phyloP scores from a whole-genome alignment of 2,888 invertebrate genomes.

The Strigamia maritima region DNA sequence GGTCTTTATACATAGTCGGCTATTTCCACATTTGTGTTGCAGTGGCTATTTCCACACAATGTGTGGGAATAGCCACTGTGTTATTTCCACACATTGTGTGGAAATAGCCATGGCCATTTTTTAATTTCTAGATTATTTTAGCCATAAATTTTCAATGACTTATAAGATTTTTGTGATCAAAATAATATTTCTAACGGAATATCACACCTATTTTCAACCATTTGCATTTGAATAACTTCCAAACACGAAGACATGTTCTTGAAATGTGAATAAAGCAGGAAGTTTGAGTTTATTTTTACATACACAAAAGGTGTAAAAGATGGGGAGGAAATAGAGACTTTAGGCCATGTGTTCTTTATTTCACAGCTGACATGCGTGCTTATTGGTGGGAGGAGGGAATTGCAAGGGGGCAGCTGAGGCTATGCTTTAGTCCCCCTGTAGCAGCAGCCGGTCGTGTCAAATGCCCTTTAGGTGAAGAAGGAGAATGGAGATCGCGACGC shows the following conservation, averaged over 20 bases:
- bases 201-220: background rate
- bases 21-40: too few species aligned
- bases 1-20: too few species aligned
- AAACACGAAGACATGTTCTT: background rate
- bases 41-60: too few species aligned
- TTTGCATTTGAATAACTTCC: background rate
- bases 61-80: too few species aligned
- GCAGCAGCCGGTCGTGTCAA: conserved; percentile 22
- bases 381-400: conserved; percentile 5
- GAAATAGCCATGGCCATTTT: too few species aligned
- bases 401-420: conserved; percentile 15
- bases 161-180: background rate
- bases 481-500: background rate
- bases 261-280: conserved; percentile 8
- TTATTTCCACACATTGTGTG: too few species aligned
- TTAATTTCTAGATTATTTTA: too few species aligned
- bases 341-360: conserved; percentile 4
- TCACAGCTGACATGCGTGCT: conserved; percentile 20
- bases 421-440: background rate
- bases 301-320: background rate
- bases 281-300: conserved; percentile 8
- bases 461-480: conserved; percentile 8
- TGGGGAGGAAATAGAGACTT: conserved; percentile 13
- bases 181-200: background rate
- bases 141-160: background rate